Percentiles rank a stretch among this genome's conserved stretches.
Conservation (phyloP, 2,888 invertebrate species). For the Dryococelus australis region DNA sequence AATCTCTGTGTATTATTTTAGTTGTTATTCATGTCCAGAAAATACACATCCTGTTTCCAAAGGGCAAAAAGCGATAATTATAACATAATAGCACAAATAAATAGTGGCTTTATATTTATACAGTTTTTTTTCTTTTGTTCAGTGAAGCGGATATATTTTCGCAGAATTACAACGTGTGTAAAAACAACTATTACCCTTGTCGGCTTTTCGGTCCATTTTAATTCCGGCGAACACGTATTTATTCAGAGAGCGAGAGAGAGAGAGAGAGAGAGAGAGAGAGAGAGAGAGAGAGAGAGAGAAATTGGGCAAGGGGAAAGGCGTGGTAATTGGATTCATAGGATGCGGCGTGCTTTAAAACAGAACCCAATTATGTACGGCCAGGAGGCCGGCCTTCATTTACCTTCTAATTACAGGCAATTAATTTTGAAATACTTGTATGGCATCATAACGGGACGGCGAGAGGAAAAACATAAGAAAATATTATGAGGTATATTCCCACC, state of each 20-base stretch:
- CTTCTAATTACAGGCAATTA: not conserved
- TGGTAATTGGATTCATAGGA: constrained; percentile 16
- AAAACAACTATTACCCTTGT: not conserved
- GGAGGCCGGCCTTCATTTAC: not conserved
- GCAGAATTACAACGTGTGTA: constrained; percentile 5
- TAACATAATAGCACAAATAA: not conserved
- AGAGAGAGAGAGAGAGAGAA: not conserved
- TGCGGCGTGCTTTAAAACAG: constrained; percentile 13
- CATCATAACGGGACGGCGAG: not conserved
- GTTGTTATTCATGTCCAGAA: not conserved
- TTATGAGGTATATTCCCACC: too few relatives aligned
- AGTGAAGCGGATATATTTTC: constrained; percentile 1
- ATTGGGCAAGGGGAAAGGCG: not conserved
- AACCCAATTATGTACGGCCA: not conserved
- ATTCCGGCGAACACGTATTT: not conserved
- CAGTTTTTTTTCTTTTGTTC: not conserved
- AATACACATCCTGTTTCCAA: not conserved
- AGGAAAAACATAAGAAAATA: not conserved
- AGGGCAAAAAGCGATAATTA: not conserved
- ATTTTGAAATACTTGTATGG: not conserved
- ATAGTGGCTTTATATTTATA: not conserved
- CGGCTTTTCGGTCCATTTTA: not conserved
- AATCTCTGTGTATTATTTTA: not conserved
- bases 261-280: too few relatives aligned
- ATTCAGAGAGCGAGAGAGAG: not conserved